These are phyloP conservation scores for Sebastes schlegelii DNA, from an alignment of 2,113 vertebrate genomes.

Conservation along the genomic window DNA sequence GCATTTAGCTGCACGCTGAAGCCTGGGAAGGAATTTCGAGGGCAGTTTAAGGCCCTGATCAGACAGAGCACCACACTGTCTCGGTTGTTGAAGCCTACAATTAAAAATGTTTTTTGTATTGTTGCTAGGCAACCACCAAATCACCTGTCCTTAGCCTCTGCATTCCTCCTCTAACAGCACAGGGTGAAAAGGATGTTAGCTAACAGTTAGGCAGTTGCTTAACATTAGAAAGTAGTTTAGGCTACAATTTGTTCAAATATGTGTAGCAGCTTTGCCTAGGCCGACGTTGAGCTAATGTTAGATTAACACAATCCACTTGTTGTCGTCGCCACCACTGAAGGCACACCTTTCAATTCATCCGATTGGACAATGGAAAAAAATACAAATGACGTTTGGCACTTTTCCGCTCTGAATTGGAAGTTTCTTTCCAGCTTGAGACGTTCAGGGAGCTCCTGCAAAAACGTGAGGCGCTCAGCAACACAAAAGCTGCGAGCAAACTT, in stretches of 20 bases:
- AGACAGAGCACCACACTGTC: too few species aligned
- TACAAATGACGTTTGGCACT: background rate
- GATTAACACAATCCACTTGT: background rate
- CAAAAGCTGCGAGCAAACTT: background rate
- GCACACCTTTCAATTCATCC: background rate
- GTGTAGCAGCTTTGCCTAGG: too few species aligned
- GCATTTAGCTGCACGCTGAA: background rate
- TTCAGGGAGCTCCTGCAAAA: background rate
- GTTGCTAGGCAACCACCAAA: too few species aligned
- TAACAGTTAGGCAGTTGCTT: too few species aligned
- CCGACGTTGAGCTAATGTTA: background rate
- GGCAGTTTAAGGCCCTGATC: background rate
- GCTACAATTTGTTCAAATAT: too few species aligned
- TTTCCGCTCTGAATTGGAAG: background rate
- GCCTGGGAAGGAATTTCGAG: background rate
- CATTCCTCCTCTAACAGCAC: too few species aligned
- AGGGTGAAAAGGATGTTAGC: too few species aligned
- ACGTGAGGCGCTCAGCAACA: background rate
- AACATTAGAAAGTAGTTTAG: too few species aligned
- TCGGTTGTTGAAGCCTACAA: too few species aligned
- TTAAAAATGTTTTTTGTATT: too few species aligned
- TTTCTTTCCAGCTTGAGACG: background rate
- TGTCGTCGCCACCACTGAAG: background rate
- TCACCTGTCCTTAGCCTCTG: too few species aligned
- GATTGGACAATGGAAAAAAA: background rate